These are phyloP conservation scores for Tragulus kanchil DNA, from an alignment of 2,113 vertebrate genomes.

Conservation along the genomic window DNA sequence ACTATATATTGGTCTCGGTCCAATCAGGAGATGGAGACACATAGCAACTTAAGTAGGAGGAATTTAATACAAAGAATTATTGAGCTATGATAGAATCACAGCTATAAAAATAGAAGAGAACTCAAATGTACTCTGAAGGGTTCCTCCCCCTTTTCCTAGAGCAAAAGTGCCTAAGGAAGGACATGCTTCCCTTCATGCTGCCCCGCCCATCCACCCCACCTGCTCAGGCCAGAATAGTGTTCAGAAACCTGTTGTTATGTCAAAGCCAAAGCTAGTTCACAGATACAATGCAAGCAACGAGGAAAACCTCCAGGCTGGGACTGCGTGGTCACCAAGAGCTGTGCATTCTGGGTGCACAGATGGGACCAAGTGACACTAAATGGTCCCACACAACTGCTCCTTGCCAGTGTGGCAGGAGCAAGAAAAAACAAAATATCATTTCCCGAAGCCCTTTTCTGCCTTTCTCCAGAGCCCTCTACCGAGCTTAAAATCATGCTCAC, in stretches of 20 bases:
- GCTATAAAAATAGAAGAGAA: background rate
- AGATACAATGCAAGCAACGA: background rate
- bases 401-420: background rate
- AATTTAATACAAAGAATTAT: background rate
- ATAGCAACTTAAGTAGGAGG: background rate
- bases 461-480: background rate
- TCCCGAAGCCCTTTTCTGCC: background rate
- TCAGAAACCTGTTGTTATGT: background rate
- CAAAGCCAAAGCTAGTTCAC: background rate
- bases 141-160: background rate
- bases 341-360: background rate
- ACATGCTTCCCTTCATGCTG: background rate
- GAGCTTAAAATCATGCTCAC: background rate
- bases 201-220: no score
- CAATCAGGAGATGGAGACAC: background rate
- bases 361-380: background rate
- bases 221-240: background rate
- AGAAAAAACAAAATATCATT: background rate
- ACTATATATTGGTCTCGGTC: background rate
- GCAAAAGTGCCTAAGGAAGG: background rate
- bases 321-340: no score
- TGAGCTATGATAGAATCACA: background rate
- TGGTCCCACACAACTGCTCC: background rate
- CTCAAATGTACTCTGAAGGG: background rate
- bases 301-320: background rate